These are phyloP conservation scores for Pluvialis apricaria DNA, from an alignment of 2,113 vertebrate species.

Conservation along the genomic window DNA sequence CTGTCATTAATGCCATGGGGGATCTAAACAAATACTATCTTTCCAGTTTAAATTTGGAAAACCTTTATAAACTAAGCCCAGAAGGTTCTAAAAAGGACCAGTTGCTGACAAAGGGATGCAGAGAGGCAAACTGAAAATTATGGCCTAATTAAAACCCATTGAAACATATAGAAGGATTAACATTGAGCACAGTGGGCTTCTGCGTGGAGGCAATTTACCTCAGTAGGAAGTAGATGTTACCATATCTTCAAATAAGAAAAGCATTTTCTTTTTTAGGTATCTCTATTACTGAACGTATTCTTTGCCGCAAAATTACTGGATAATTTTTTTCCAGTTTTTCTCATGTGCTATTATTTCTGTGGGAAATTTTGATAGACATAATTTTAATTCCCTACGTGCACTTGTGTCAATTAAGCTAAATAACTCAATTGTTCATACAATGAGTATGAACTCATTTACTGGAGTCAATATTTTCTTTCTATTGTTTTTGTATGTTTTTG, in stretches of 20 bases:
- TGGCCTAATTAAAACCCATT: background rate
- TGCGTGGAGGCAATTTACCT: background rate
- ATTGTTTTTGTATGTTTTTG: background rate
- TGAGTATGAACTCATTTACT: background rate
- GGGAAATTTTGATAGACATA: background rate
- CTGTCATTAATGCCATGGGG: background rate
- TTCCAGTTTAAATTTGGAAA: background rate
- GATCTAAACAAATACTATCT: background rate
- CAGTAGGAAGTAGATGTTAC: background rate
- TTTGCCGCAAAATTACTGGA: background rate
- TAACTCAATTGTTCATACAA: background rate
- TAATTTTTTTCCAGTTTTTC: background rate
- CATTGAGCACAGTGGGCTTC: background rate
- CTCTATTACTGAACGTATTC: background rate
- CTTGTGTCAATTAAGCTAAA: conserved; percentile 12
- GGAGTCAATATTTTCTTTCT: conserved; percentile 6
- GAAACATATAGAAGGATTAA: background rate
- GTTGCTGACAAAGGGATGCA: background rate
- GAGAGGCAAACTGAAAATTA: background rate
- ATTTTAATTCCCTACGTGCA: background rate
- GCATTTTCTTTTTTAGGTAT: background rate
- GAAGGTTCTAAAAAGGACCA: background rate
- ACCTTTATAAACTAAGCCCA: background rate
- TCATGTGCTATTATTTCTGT: background rate
- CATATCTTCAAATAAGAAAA: background rate